Evolutionary conservation across 2,113 vertebrate genomes (phyloP).

Genomic region (Archocentrus centrarchus): DNA sequence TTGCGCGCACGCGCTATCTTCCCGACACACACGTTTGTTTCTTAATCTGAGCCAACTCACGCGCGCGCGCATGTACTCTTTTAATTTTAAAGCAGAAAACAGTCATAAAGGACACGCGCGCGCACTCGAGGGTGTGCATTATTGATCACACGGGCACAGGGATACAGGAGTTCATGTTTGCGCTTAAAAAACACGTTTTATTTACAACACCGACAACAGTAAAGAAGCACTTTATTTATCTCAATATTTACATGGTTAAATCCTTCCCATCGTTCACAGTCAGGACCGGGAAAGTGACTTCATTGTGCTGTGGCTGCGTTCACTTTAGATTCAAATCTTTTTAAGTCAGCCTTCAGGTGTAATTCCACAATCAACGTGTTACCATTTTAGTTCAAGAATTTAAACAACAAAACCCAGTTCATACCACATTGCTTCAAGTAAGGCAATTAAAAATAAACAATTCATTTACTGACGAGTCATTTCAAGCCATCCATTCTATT

Average conservation of each 20-base stretch:
- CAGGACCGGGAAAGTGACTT: background rate
- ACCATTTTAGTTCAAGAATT: background rate
- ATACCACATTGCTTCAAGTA: slow-evolving; percentile 50
- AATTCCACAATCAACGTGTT: background rate
- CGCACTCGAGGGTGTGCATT: background rate
- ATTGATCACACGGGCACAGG: background rate
- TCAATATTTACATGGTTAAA: slow-evolving; percentile 6
- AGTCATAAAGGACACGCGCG: too few species aligned
- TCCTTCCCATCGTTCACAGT: slow-evolving; percentile 25
- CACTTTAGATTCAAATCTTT: slow-evolving; percentile 5
- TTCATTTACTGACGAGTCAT: slow-evolving; percentile 4
- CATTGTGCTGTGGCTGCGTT: background rate
- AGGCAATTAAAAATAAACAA: background rate
- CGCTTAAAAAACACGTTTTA: slow-evolving; percentile 36
- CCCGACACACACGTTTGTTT: background rate
- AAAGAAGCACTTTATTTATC: background rate
- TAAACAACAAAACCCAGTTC: background rate
- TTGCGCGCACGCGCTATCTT: background rate
- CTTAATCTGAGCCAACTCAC: background rate
- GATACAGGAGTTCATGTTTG: background rate
- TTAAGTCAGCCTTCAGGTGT: background rate
- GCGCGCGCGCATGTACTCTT: background rate
- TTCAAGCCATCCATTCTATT: background rate
- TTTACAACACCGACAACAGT: slow-evolving; percentile 27
- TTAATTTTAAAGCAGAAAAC: too few species aligned